These are phyloP conservation scores for Tenthredo amoena DNA, from an alignment of 2,888 invertebrate species.

Conservation along the genomic window DNA sequence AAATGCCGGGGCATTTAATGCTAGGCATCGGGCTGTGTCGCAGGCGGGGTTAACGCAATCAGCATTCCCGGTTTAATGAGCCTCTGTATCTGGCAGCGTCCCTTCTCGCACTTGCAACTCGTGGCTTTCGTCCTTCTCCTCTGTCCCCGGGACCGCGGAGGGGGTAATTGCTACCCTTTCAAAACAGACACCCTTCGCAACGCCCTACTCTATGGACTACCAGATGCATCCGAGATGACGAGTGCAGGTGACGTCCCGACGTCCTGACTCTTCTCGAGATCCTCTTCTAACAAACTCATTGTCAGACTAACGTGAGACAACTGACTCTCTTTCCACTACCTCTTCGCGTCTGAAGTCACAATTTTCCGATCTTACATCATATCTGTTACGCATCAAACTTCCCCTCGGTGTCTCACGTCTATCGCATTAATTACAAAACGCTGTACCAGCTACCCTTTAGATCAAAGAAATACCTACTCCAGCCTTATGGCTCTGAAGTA, in stretches of 20 bases:
- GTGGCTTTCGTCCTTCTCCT: background rate
- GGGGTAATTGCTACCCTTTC: conserved; percentile 57
- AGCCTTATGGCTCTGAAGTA: background rate
- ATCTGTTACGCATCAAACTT: background rate
- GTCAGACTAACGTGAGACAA: background rate
- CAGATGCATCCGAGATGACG: background rate
- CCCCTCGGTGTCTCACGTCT: background rate
- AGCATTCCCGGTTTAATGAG: conserved; percentile 76
- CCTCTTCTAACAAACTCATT: background rate
- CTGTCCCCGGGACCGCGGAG: background rate
- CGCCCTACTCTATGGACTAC: conserved; percentile 1
- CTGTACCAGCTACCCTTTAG: background rate
- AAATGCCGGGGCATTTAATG: conserved; percentile 69
- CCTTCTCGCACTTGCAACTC: conserved; percentile 57
- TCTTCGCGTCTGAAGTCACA: background rate
- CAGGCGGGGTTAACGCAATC: conserved; percentile 72
- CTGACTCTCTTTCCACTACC: background rate
- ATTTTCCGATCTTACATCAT: background rate
- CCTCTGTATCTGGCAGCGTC: conserved; percentile 65
- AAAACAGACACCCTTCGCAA: conserved; percentile 57
- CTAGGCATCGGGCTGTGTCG: conserved; percentile 60
- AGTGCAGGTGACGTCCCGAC: background rate
- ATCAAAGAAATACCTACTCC: conserved; percentile 25
- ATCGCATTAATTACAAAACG: conserved; percentile 11
- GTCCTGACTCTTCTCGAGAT: background rate